A percentile compares a stretch with the other conserved stretches of the same genome.
These are phyloP conservation scores for Peromyscus leucopus DNA, from an alignment of 2,113 vertebrate species.

Conservation along the genomic window DNA sequence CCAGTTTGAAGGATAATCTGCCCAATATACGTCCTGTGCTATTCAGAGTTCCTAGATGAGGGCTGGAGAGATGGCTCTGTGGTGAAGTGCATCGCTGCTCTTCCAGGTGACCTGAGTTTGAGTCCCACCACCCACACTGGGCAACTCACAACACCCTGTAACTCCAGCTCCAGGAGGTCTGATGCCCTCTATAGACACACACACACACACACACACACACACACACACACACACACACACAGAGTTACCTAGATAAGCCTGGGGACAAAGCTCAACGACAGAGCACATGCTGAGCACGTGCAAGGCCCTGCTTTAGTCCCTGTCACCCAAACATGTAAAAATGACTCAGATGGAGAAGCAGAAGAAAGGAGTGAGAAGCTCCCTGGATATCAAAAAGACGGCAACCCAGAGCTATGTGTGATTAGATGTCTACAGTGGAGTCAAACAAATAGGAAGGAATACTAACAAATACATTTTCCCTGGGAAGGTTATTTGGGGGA, in stretches of 20 bases:
- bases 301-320: not conserved
- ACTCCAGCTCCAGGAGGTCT: not conserved
- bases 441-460: not conserved
- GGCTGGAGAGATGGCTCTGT: not conserved
- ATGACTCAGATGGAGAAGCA: not conserved
- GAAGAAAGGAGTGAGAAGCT: not conserved
- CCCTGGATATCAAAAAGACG: not conserved
- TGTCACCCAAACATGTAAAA: not conserved
- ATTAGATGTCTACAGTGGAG: not conserved
- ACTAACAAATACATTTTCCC: not conserved
- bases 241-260: not conserved
- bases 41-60: not conserved
- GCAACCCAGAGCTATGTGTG: not conserved
- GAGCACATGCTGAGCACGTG: not conserved
- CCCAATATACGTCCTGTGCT: not conserved
- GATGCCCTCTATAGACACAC: too few species aligned
- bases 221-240: not conserved
- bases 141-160: not conserved
- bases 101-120: not conserved
- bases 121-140: not conserved
- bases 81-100: not conserved
- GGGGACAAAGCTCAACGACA: not conserved
- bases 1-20: not conserved
- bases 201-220: too few species aligned
- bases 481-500: not conserved